Evolutionary conservation across 2,797 vertebrate species (phyloP).

Genomic region (Odontamblyopus rebecca): DNA sequence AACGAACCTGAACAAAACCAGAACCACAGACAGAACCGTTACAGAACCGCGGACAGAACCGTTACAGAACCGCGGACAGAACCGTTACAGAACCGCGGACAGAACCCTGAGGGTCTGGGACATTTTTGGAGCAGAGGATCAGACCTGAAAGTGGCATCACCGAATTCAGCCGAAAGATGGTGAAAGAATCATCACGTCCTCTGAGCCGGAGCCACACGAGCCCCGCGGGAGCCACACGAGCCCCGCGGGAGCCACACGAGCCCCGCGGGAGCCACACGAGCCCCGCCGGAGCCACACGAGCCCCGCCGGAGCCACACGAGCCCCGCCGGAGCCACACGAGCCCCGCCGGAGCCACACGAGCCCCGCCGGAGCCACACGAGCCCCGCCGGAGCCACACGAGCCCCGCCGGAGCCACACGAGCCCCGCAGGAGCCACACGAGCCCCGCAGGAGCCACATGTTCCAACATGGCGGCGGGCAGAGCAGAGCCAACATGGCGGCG

Average conservation of each 20-base stretch:
- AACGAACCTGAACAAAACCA: constrained; percentile 78
- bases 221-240: neutral
- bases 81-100: neutral
- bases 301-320: neutral
- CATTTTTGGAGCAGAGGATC: constrained; percentile 19
- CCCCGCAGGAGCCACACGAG: neutral
- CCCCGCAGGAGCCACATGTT: neutral
- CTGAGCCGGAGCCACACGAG: neutral
- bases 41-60: neutral
- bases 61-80: neutral
- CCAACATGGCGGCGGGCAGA: neutral
- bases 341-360: neutral
- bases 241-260: neutral
- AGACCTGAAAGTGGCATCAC: constrained; percentile 57
- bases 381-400: neutral
- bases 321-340: neutral
- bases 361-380: neutral
- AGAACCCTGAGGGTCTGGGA: neutral
- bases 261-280: neutral
- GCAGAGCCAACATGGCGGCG: constrained; percentile 50
- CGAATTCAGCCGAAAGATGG: constrained; percentile 71
- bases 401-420: too few species aligned
- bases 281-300: neutral
- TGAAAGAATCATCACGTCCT: constrained; percentile 58
- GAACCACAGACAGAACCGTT: neutral